A percentile compares a stretch with the other conserved stretches of the same genome.
Conservation (phyloP, 2,797 vertebrate genomes). For the Adrianichthys oophorus region DNA sequence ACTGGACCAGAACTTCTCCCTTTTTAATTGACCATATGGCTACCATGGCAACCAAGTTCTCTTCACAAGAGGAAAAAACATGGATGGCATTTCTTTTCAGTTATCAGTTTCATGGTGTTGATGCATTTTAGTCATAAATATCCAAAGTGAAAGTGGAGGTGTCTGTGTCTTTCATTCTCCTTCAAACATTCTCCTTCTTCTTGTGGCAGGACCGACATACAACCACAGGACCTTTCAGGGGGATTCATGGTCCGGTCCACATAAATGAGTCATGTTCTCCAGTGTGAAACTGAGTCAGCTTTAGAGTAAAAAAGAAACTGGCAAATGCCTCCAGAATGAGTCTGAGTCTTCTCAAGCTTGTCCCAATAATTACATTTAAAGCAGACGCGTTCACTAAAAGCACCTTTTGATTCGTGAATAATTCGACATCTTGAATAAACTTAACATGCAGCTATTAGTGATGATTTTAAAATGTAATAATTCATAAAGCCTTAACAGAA, state of each 20-base stretch:
- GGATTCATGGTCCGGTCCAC: constrained; percentile 35
- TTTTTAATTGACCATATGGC: constrained; percentile 26
- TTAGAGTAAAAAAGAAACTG: too few relatives aligned
- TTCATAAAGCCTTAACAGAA: too few relatives aligned
- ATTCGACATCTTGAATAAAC: too few relatives aligned
- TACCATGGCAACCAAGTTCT: constrained; percentile 59
- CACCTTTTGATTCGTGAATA: too few relatives aligned
- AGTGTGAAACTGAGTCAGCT: too few relatives aligned
- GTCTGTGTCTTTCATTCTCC: constrained; percentile 1
- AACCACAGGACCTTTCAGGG: constrained; percentile 36
- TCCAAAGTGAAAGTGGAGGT: not conserved
- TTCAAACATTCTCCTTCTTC: constrained; percentile 6
- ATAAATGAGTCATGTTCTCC: too few relatives aligned
- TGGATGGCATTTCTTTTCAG: constrained; percentile 8
- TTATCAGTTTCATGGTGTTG: constrained; percentile 24
- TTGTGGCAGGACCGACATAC: constrained; percentile 52
- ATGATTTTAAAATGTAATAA: too few relatives aligned
- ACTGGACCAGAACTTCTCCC: constrained; percentile 13
- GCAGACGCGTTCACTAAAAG: too few relatives aligned
- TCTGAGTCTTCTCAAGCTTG: too few relatives aligned
- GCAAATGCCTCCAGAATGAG: too few relatives aligned
- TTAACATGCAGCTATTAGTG: too few relatives aligned
- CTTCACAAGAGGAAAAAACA: constrained; percentile 15
- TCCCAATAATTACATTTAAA: too few relatives aligned
- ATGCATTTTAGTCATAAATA: constrained; percentile 15